Base-by-base conservation (phyloP, 2,113 vertebrate genomes). In the Ovibos moschatus region DNA sequence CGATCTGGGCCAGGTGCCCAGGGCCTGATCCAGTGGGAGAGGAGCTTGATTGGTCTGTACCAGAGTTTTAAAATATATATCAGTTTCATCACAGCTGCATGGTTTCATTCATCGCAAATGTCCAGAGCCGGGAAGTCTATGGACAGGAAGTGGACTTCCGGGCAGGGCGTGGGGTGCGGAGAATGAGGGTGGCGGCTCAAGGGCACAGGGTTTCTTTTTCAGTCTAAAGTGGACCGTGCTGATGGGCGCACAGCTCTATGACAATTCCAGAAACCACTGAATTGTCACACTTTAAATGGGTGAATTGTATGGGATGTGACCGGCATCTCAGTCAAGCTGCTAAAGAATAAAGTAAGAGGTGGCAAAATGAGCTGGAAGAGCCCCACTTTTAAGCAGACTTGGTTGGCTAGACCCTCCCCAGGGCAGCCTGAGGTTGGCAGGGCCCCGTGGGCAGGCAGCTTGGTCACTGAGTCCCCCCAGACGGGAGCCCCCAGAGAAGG, bases 11-110 rank as follows among this genome's bases (percentile, higher is more conserved):
- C 17, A 1, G 27, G 13, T 3, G 8, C 13, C 11, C 15, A 4
- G 82, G 93, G 30, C 53, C 30, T 0, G 51, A 14, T 8, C 9
- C 43, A 1, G 33, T 1, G 14, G 57, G 55, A 7, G 40, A 2
- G 0, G 14, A 23, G 17, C 17, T 33, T 10, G 10, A 1, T 3
- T 0, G 6, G 36, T 85, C 64, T 15, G 19, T 23, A 9, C 23
- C 4, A 0, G 16, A 64, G 89, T 11, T 25, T 16, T 5, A 7
- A 7, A 40, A 8, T 17, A 53, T 1, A 14, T 1, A 17, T 3
- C 1, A 14, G 23, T 3, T 2, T 53, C 1, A 30, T n/a, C 30
- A 1, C 1, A 21, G 8, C 4, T n/a, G 7, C 7, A 19, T 0
- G 23, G 17, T 3, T 19, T 60, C 55, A 2, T 21, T 7, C 16